Evolutionary conservation across 2,113 vertebrate genomes (phyloP).

Genomic region (Ondatra zibethicus): DNA sequence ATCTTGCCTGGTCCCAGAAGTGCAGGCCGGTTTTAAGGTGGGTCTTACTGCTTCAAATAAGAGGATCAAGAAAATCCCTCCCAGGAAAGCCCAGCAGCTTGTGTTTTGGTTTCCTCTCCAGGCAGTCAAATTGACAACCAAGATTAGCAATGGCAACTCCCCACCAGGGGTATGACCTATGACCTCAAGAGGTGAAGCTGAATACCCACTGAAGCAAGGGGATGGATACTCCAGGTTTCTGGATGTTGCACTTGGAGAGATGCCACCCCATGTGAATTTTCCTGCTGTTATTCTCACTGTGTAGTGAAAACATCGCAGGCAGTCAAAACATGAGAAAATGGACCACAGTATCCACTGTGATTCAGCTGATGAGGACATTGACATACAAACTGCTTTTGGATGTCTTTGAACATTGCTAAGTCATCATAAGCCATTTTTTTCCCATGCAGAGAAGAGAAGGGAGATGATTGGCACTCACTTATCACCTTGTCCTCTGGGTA

Average conservation of each 20-base stretch:
- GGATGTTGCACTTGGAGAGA: not conserved
- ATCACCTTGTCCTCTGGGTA: not conserved
- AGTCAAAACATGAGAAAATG: not conserved
- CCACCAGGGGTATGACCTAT: no score
- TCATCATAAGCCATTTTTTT: not conserved
- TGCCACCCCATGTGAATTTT: accelerated
- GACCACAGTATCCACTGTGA: not conserved
- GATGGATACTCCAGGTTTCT: not conserved
- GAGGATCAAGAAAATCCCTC: not conserved
- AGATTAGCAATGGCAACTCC: not conserved
- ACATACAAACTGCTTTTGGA: not conserved
- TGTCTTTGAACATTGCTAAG: not conserved
- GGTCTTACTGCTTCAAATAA: not conserved
- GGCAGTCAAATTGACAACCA: not conserved
- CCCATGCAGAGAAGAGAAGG: not conserved
- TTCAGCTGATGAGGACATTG: not conserved
- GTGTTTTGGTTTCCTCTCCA: not conserved
- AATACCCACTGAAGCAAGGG: no score
- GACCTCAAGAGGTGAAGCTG: not conserved
- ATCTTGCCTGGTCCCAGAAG: not conserved
- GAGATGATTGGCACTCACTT: not conserved
- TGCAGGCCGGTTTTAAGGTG: not conserved
- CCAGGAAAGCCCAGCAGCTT: not conserved
- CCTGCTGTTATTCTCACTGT: not conserved
- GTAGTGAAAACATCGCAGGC: not conserved